Conservation (phyloP, 2,888 invertebrate species). For the Agrochola circellaris region DNA sequence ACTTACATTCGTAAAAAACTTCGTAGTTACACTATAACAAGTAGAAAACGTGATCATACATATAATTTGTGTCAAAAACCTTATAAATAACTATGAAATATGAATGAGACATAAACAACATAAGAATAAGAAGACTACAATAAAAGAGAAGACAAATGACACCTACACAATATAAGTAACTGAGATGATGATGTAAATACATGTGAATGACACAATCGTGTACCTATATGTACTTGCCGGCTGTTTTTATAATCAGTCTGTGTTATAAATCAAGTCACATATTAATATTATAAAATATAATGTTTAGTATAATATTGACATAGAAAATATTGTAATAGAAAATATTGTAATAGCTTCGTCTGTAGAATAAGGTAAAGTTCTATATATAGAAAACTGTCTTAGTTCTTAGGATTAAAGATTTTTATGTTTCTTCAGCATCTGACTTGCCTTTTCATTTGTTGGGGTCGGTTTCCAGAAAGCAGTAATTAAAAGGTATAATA, state of each 20-base stretch:
- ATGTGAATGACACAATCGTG: conserved; percentile 36
- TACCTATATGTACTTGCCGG: conserved; percentile 13
- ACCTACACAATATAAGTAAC: conserved; percentile 34
- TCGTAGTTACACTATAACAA: background rate
- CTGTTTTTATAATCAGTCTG: conserved; percentile 47
- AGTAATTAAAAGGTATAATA: too few relatives aligned
- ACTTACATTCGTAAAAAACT: background rate
- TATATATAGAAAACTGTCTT: background rate
- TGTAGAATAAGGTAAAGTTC: background rate
- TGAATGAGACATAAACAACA: background rate
- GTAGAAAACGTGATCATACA: background rate
- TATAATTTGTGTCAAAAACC: too few relatives aligned
- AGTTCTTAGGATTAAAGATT: background rate
- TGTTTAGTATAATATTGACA: background rate
- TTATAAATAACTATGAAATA: background rate
- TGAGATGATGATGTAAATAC: conserved; percentile 36
- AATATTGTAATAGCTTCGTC: background rate
- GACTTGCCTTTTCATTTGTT: background rate
- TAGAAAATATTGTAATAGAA: background rate
- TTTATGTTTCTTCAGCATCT: background rate
- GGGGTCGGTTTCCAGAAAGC: too few relatives aligned
- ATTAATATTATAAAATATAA: background rate
- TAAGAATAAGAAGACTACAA: background rate
- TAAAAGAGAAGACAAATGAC: conserved; percentile 13
- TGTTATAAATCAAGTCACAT: conserved; percentile 22